Evolutionary conservation across 1,140 invertebrate species (phyloP).

Genomic region (Monomorium pharaonis): DNA sequence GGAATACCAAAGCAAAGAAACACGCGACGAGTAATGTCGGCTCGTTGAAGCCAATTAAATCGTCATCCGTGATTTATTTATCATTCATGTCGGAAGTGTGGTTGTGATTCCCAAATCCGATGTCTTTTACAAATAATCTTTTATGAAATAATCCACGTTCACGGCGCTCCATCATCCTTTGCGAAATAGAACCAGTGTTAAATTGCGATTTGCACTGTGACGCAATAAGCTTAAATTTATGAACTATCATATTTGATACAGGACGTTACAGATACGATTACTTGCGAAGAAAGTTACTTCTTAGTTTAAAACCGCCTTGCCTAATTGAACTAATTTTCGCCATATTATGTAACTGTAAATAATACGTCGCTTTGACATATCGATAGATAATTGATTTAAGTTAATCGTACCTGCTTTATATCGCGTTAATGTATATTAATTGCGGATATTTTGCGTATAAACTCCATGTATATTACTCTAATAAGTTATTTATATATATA

Average conservation of each 20-base stretch:
- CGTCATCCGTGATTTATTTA: slow-evolving; percentile 56
- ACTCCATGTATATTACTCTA: slow-evolving; percentile 16
- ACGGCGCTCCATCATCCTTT: slow-evolving; percentile 38
- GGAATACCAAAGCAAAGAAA: slow-evolving; percentile 84
- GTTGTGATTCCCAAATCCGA: neutral
- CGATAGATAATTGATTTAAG: slow-evolving; percentile 68
- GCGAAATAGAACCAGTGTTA: slow-evolving; percentile 19
- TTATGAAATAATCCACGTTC: slow-evolving; percentile 39
- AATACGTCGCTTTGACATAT: slow-evolving; percentile 54
- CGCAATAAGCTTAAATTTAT: slow-evolving; percentile 25
- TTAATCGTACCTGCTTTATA: slow-evolving; percentile 80
- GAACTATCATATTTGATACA: slow-evolving; percentile 39
- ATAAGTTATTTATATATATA: slow-evolving; percentile 47
- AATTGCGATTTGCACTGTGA: slow-evolving; percentile 41
- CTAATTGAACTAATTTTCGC: slow-evolving; percentile 68
- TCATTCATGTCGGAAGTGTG: slow-evolving; percentile 43
- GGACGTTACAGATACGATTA: slow-evolving; percentile 20
- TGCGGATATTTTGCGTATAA: slow-evolving; percentile 41
- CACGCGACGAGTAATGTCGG: slow-evolving; percentile 81
- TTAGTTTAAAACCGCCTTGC: slow-evolving; percentile 10
- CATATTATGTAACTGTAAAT: slow-evolving; percentile 71
- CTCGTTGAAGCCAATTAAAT: slow-evolving; percentile 80
- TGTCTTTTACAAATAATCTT: slow-evolving; percentile 25
- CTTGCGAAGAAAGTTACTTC: slow-evolving; percentile 18
- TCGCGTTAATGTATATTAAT: slow-evolving; percentile 61